Evolutionary conservation across 2,113 vertebrate genomes (phyloP), one percentile per base, ranked within the genome.

Genomic region (Paramisgurnus dabryanus): DNA sequence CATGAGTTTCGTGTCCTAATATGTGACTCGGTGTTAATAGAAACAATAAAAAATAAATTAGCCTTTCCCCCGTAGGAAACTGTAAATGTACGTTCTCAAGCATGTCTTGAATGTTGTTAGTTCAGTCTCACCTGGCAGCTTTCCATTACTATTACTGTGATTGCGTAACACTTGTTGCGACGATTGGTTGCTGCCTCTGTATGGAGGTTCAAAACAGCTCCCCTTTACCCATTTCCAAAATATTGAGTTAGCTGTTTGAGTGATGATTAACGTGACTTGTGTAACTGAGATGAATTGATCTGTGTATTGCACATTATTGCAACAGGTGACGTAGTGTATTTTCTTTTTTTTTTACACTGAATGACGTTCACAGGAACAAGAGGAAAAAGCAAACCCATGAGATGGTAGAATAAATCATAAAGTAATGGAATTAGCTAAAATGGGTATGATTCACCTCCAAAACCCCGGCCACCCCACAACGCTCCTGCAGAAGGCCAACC

Each of bases 401-500:
- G 79, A 83, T 83, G 81, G 70, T 78, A 75, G 78, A 67, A 18
- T 76, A 88, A 88, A 88, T 69, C 83, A 22, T 80, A 87, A 80
- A 86, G 73, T 88, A 87, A 95, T 95, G 93, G 95, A 95, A 95
- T 89, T 95, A 93, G 94, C 93, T 88, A 98, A 96, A 87, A 98
- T 98, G 97, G 97, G 96, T 86, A 91, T 91, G 86, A 96, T 99
- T 90, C 97, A 98, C 92, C 95, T 99, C 86, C 96, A 98, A 93
- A 99, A 99, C 90, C 96, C 96, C 84, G 94, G 94, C 91, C 96
- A 99, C 91, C 96, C 98, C 86, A 89, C 93, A 13, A 95, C 93
- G 81, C 94, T 99, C 65, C 93, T 99, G 91, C 96, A 97, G 91
- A 96, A 98, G 89, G 98, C 98, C 92, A 99, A 99, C 91, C 96